Evolutionary conservation across 2,888 invertebrate species (phyloP).

Genomic region (Caenorhabditis sp.): DNA sequence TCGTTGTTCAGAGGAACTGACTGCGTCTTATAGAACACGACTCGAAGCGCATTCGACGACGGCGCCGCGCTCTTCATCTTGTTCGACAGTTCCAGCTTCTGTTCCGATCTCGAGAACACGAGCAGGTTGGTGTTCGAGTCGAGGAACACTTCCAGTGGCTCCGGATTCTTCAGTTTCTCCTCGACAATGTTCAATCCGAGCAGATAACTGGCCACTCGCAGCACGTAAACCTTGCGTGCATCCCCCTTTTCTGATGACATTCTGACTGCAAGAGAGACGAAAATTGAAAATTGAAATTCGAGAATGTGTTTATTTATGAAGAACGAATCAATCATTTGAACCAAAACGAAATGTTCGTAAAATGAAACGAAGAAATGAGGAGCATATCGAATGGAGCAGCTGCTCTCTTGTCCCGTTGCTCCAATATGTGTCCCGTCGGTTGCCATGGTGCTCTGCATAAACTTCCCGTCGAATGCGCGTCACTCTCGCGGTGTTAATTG

Average conservation of each 20-base stretch:
- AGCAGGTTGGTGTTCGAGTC: slow-evolving; percentile 75
- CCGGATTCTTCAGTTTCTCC: slow-evolving; percentile 78
- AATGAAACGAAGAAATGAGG: not conserved
- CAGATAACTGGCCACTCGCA: slow-evolving; percentile 68
- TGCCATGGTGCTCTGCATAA: slow-evolving; percentile 35
- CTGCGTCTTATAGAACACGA: slow-evolving; percentile 87
- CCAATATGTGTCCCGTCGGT: slow-evolving; percentile 9
- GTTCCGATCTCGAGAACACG: slow-evolving; percentile 75
- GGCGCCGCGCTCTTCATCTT: slow-evolving; percentile 61
- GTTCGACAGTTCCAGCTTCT: slow-evolving; percentile 80
- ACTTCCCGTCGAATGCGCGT: slow-evolving; percentile 5
- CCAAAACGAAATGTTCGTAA: not conserved
- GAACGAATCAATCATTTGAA: not conserved
- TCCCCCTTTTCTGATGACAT: slow-evolving; percentile 60
- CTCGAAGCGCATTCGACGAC: slow-evolving; percentile 64
- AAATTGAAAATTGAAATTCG: not conserved
- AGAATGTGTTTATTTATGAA: slow-evolving; percentile 9
- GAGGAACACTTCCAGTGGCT: slow-evolving; percentile 77
- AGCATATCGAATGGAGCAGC: not conserved
- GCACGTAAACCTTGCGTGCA: slow-evolving; percentile 58
- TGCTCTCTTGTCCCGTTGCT: not conserved
- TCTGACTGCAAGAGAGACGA: not conserved
- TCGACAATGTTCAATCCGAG: slow-evolving; percentile 69
- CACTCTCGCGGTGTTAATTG: slow-evolving; percentile 4
- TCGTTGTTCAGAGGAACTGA: slow-evolving; percentile 86